A percentile compares a stretch with the other conserved stretches of the same genome.
phyloP scores from a whole-genome alignment of 2,888 invertebrate genomes.

The Limnephilus auricula region DNA sequence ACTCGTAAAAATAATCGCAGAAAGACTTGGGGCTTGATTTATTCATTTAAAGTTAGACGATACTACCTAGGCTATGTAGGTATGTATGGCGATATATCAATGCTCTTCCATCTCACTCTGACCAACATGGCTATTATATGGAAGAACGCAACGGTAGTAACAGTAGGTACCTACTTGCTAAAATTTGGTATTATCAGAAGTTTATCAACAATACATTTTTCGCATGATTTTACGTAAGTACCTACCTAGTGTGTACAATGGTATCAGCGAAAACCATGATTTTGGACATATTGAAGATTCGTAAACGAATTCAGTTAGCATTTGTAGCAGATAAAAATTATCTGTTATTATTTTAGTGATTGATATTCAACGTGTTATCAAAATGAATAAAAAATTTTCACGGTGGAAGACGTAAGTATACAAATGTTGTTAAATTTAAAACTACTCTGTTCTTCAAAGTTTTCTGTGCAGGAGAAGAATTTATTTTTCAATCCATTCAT shows the following conservation, averaged over 20 bases:
- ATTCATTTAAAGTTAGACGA: slow-evolving; percentile 27
- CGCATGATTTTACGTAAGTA: background rate
- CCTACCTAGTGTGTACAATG: background rate
- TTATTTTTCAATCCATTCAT: background rate
- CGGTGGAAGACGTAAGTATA: background rate
- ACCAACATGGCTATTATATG: background rate
- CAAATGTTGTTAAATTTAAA: no score
- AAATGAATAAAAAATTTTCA: background rate
- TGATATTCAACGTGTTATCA: background rate
- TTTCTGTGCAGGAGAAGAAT: background rate
- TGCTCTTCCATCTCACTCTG: slow-evolving; percentile 9
- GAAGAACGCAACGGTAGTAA: background rate
- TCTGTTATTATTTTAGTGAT: no score
- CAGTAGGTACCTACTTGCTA: background rate
- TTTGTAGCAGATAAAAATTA: no score
- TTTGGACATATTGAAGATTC: background rate
- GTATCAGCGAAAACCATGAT: background rate
- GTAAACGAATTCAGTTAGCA: no score
- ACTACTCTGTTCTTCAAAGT: background rate
- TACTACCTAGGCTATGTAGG: background rate
- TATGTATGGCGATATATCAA: background rate
- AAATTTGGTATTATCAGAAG: background rate
- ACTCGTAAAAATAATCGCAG: slow-evolving; percentile 24
- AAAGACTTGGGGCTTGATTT: slow-evolving; percentile 14
- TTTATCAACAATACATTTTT: background rate